These are phyloP conservation scores for Drosophila anomelani DNA, from an alignment of 2,888 invertebrate genomes.

Conservation along the genomic window DNA sequence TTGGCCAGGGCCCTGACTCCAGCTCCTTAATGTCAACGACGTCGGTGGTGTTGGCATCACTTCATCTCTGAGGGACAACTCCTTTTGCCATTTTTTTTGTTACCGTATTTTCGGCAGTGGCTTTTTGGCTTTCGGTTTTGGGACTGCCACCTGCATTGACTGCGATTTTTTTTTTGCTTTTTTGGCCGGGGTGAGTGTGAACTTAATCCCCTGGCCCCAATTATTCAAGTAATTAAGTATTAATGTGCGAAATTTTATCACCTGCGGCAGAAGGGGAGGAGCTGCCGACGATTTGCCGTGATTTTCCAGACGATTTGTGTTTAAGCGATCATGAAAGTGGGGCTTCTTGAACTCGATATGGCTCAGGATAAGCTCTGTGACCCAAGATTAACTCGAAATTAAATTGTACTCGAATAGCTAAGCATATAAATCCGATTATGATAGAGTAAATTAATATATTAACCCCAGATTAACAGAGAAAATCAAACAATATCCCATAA, in stretches of 20 bases:
- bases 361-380: background rate
- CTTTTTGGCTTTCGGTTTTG: slow-evolving; percentile 29
- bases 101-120: slow-evolving; percentile 25
- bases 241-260: slow-evolving; percentile 83
- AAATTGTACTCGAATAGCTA: background rate
- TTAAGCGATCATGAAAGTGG: slow-evolving; percentile 61
- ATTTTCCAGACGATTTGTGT: slow-evolving; percentile 82
- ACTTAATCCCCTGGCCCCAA: slow-evolving; percentile 83
- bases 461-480: background rate
- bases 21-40: slow-evolving; percentile 74
- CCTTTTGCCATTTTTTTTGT: slow-evolving; percentile 19
- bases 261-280: slow-evolving; percentile 68
- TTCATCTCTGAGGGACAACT: slow-evolving; percentile 56
- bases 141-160: slow-evolving; percentile 65
- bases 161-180: slow-evolving; percentile 5
- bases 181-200: slow-evolving; percentile 60
- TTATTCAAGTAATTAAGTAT: slow-evolving; percentile 84
- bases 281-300: slow-evolving; percentile 50
- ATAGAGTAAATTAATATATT: background rate
- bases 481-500: background rate
- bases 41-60: slow-evolving; percentile 81
- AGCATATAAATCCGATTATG: background rate
- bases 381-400: background rate
- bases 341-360: slow-evolving; percentile 55
- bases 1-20: slow-evolving; percentile 56